Conservation (phyloP, 1,140 invertebrate genomes). For the Anoplophora glabripennis region DNA sequence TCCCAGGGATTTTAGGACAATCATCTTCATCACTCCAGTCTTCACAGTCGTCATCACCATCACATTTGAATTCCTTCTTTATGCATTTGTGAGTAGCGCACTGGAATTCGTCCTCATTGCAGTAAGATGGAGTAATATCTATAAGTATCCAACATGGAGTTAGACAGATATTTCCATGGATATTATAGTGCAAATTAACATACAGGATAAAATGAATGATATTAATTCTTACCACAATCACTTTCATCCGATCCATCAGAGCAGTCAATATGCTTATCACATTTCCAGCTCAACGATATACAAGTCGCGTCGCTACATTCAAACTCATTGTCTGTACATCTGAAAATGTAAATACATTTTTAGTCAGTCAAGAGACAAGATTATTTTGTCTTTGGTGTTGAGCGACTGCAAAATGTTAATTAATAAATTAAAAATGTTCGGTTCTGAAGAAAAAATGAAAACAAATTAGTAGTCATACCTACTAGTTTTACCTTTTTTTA, state of each 20-base stretch:
- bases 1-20: constrained; percentile 58
- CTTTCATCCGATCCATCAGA: constrained; percentile 60
- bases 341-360: constrained; percentile 31
- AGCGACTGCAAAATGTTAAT: too few relatives aligned
- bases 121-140: constrained; percentile 56
- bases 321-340: constrained; percentile 60
- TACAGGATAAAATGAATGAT: not conserved
- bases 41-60: constrained; percentile 86
- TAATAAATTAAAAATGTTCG: too few relatives aligned
- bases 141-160: constrained; percentile 15
- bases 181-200: not conserved
- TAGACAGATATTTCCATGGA: not conserved
- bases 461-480: too few relatives aligned
- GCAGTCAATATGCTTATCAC: constrained; percentile 61
- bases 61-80: constrained; percentile 73
- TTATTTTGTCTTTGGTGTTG: too few relatives aligned
- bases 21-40: constrained; percentile 80
- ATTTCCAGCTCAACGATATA: constrained; percentile 60
- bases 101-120: constrained; percentile 69
- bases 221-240: constrained; percentile 53
- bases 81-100: constrained; percentile 68
- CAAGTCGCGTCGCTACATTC: constrained; percentile 61
- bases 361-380: not conserved
- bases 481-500: too few relatives aligned
- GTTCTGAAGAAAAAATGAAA: too few relatives aligned